phyloP scores from a whole-genome alignment of 1,140 invertebrate species.

The Sitophilus oryzae region DNA sequence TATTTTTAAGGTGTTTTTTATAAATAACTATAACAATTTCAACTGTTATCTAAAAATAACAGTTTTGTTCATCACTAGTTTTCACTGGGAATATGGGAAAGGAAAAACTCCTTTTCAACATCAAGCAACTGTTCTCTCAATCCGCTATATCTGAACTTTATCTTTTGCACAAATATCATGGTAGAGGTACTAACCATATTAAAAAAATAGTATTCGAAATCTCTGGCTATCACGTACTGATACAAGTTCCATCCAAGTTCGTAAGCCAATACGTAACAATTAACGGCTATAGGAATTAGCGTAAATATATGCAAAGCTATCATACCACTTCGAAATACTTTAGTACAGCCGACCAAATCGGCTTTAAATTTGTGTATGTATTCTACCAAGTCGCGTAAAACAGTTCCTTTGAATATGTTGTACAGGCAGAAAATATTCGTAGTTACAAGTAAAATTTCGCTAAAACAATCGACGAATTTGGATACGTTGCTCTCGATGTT shows the following conservation, averaged over 20 bases:
- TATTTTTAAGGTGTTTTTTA: too few species aligned
- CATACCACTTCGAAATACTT: background rate
- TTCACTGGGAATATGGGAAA: background rate
- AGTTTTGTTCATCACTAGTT: too few species aligned
- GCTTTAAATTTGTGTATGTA: too few species aligned
- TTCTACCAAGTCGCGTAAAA: too few species aligned
- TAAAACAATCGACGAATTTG: background rate
- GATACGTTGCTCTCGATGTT: background rate
- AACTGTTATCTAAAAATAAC: too few species aligned
- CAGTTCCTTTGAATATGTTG: background rate
- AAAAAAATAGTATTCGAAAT: background rate
- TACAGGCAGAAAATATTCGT: background rate
- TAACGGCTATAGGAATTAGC: background rate
- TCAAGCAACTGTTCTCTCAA: background rate
- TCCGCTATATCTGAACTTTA: background rate
- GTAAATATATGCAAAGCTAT: background rate
- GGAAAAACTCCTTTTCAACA: background rate
- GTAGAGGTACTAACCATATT: background rate
- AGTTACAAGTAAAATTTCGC: background rate
- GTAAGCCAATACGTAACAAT: background rate
- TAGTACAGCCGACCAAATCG: too few species aligned
- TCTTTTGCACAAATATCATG: background rate
- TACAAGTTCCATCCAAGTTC: background rate
- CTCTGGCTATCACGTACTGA: background rate
- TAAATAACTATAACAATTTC: too few species aligned